Evolutionary conservation across 2,888 invertebrate species (phyloP), one percentile per base, ranked within the genome.

Genomic region (Copidosoma aretas): DNA sequence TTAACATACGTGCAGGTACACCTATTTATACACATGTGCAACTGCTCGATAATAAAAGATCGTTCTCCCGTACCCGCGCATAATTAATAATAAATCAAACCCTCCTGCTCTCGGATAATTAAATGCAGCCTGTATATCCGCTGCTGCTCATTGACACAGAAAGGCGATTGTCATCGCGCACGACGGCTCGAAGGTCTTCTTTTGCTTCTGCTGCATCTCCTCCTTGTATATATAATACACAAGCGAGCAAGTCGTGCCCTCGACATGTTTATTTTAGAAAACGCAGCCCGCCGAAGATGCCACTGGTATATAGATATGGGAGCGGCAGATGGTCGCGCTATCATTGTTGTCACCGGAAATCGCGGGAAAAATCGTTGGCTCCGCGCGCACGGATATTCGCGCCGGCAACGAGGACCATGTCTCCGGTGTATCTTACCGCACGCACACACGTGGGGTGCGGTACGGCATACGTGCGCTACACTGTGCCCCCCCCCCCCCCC

Each of bases 311-410:
- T n/a, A n/a, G n/a, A n/a, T n/a, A n/a, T n/a, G n/a, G n/a, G n/a
- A 32, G 32, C 32, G 8, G 32, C 32, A 32, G 32, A 3, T 32
- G 32, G 32, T 32, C 32, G 32, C 32, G 32, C 32, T 32, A 32
- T 32, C 32, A 32, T 32, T 32, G 32, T 32, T 14, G 17, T n/a
- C 57, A 5, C 32, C 39, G 19, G 32, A 57, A 32, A 39, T 39
- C 57, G 41, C 57, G 57, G 19, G 57, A 57, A 57, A 56, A 39
- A 57, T 57, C 39, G 43, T 46, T 46, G 43, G 43, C 12, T 15
- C 25, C 12, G 4, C 4, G 4, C 8, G 32, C 4, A 14, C 14
- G 25, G 25, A 24, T 24, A 54, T 15, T 25, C 24, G 24, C 54
- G 25, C 12, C 25, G 54, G n/a, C n/a, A n/a, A n/a, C n/a, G n/a